Base-by-base conservation (phyloP, 2,797 vertebrate species). In the Gambelia wislizenii region DNA sequence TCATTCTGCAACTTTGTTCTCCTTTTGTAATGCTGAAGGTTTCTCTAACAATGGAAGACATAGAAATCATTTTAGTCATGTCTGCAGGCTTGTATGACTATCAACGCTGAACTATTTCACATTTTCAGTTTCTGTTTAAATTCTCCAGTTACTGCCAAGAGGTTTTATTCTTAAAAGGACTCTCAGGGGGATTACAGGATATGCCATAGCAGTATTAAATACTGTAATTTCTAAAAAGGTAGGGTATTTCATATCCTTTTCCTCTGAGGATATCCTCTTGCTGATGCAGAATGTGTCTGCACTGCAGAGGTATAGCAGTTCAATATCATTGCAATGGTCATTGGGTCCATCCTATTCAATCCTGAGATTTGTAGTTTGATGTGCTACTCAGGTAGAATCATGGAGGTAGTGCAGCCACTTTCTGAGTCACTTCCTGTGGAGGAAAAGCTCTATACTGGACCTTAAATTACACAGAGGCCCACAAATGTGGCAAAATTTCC, bases 31-130 rank as follows among this genome's bases (percentile, higher is more conserved):
- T 84, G 36, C 22, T 92, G 91, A 94, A 94, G 56, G n/a, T 84
- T 30, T 22, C 74, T 77, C 91, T 91, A 93, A 70, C 84, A 92
- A 94, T 94, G 89, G 85, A 89, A 78, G 2, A 89, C 7, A 89
- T 56, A 81, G 13, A 87, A 79, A 82, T 84, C 84, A 87, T 69
- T 67, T 18, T 27, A 83, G 90, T 94, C 86, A 93, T 91, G 86
- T 84, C 86, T 33, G 39, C 2, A 85, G 87, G 90, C 84, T 39
- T 90, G 22, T 92, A 49, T 90, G 86, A 88, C 27, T 72, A n/a
- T 89, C 27, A 77, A 88, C 85, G 6, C 72, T 87, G 93, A n/a
- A 92, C 84, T 59, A 16, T 27, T 86, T 94, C 83, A 56, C 87
- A 91, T 92, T 75, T 72, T 77, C 25, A 83, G 87, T 86, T 84